Conservation (phyloP, 2,888 invertebrate genomes). For the Serripes groenlandicus region DNA sequence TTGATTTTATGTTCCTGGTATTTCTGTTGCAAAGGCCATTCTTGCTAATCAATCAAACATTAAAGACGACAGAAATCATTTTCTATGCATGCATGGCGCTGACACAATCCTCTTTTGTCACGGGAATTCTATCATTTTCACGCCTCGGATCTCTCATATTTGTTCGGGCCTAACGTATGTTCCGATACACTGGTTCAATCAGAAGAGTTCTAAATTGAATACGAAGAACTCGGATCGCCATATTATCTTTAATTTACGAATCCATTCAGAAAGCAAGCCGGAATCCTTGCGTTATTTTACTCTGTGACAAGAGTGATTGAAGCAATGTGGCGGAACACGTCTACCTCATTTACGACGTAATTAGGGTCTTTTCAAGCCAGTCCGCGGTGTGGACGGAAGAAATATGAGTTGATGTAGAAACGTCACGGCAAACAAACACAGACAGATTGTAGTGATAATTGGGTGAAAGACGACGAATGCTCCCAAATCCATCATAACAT, state of each 20-base stretch:
- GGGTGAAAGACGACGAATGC: slow-evolving; percentile 24
- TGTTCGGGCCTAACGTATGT: slow-evolving; percentile 49
- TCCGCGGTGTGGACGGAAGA: slow-evolving; percentile 39
- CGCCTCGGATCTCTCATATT: slow-evolving; percentile 21
- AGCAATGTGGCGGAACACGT: slow-evolving; percentile 58
- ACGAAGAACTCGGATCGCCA: slow-evolving; percentile 33
- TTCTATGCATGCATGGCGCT: neutral
- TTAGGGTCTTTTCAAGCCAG: slow-evolving; percentile 49
- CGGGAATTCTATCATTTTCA: slow-evolving; percentile 19
- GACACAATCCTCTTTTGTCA: slow-evolving; percentile 3
- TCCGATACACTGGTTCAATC: slow-evolving; percentile 47
- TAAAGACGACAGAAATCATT: neutral
- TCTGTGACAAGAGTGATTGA: slow-evolving; percentile 54
- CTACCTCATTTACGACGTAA: slow-evolving; percentile 53
- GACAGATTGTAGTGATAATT: slow-evolving; percentile 55
- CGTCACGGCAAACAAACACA: slow-evolving; percentile 51
- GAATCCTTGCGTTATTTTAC: slow-evolving; percentile 21
- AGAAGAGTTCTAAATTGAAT: slow-evolving; percentile 20
- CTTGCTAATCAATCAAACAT: neutral
- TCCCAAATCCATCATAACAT: slow-evolving; percentile 20
- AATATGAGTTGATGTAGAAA: slow-evolving; percentile 49
- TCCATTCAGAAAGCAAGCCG: slow-evolving; percentile 40
- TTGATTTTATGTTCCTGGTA: too few species aligned
- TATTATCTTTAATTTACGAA: slow-evolving; percentile 58
- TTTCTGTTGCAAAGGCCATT: too few species aligned